Evolutionary conservation across 1,140 invertebrate genomes (phyloP).

Genomic region (Meteorus sp.): DNA sequence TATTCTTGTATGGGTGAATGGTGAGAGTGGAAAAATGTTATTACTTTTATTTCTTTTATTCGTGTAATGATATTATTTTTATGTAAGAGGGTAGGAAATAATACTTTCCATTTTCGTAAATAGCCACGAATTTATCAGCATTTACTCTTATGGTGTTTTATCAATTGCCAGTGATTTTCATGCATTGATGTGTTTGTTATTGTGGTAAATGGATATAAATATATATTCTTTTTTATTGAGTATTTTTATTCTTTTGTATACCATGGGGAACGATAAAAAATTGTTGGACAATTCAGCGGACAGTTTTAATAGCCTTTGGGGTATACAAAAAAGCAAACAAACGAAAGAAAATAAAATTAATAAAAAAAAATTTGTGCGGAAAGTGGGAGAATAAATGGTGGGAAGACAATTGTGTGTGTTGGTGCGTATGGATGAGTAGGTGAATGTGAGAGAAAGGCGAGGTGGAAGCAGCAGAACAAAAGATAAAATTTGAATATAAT

Average conservation of each 20-base stretch:
- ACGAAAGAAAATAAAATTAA: slow-evolving; percentile 4
- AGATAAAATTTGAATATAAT: slow-evolving; percentile 11
- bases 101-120: too few species aligned
- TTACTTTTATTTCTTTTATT: too few species aligned
- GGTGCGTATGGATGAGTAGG: neutral
- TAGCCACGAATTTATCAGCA: too few species aligned
- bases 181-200: neutral
- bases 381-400: too few species aligned
- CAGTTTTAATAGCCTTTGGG: slow-evolving; percentile 28
- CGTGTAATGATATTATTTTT: too few species aligned
- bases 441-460: neutral
- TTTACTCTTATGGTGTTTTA: too few species aligned
- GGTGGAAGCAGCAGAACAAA: neutral
- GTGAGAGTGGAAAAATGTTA: too few species aligned
- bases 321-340: slow-evolving; percentile 5
- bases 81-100: too few species aligned
- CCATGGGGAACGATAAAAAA: slow-evolving; percentile 21
- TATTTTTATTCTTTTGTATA: neutral
- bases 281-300: slow-evolving; percentile 19
- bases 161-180: too few species aligned
- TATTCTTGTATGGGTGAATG: too few species aligned
- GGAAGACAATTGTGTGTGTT: too few species aligned
- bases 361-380: too few species aligned
- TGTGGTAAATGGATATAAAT: neutral
- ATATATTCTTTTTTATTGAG: neutral